Percentiles rank a stretch among this genome's conserved stretches.
phyloP scores from a whole-genome alignment of 2,113 vertebrate species.

The Burhinus bistriatus region DNA sequence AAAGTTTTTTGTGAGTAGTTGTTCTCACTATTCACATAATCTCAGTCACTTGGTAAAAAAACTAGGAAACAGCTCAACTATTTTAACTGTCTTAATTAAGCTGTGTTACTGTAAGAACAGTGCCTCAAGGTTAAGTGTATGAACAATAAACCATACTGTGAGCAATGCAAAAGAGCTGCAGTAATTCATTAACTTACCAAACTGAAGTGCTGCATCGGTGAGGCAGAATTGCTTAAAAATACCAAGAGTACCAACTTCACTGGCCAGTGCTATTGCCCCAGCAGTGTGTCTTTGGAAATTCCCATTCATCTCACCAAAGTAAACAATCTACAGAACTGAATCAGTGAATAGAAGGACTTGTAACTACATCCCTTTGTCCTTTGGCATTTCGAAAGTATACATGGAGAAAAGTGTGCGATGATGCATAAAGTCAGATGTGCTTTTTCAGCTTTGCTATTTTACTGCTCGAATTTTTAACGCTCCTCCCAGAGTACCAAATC shows the following conservation, averaged over 20 bases:
- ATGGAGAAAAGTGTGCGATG: neutral
- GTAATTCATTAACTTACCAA: neutral
- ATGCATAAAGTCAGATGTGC: neutral
- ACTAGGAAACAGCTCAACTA: neutral
- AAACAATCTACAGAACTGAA: neutral
- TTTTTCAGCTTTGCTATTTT: neutral
- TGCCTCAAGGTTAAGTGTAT: neutral
- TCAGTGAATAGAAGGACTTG: neutral
- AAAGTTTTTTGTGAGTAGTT: neutral
- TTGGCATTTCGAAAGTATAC: neutral
- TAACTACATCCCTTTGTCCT: neutral
- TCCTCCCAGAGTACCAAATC: neutral
- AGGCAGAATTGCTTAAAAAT: neutral
- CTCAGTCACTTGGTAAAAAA: neutral
- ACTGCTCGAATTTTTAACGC: neutral
- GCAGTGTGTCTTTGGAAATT: neutral
- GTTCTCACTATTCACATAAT: neutral
- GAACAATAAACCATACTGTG: neutral
- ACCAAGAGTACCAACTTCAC: neutral
- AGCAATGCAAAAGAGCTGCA: neutral
- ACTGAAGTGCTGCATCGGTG: neutral
- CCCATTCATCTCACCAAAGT: neutral
- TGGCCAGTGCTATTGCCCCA: neutral
- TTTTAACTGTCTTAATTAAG: neutral
- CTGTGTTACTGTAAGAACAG: neutral